These are phyloP conservation scores for Nycteola revayana DNA, from an alignment of 2,888 invertebrate species.

Conservation along the genomic window DNA sequence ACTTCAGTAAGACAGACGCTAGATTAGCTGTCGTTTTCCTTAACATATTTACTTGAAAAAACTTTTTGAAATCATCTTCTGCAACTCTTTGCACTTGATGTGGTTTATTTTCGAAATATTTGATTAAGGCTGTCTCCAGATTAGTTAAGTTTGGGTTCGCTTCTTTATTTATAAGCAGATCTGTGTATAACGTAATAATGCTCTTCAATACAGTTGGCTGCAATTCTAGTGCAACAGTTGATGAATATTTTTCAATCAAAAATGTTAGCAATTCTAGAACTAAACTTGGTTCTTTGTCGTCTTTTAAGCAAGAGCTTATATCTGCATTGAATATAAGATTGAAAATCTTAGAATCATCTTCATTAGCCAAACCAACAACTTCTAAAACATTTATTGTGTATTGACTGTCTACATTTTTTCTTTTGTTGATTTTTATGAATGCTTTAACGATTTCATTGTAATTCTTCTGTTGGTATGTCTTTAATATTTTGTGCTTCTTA, in stretches of 20 bases:
- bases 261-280: slow-evolving; percentile 73
- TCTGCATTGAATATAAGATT: slow-evolving; percentile 59
- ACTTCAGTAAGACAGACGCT: slow-evolving; percentile 80
- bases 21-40: slow-evolving; percentile 82
- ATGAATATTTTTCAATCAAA: slow-evolving; percentile 71
- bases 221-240: slow-evolving; percentile 47
- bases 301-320: slow-evolving; percentile 55
- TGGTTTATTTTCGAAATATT: slow-evolving; percentile 84
- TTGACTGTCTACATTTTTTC: slow-evolving; percentile 52
- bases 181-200: slow-evolving; percentile 64
- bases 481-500: slow-evolving; percentile 57
- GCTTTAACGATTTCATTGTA: slow-evolving; percentile 66
- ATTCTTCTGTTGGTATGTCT: slow-evolving; percentile 80
- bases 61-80: slow-evolving; percentile 75
- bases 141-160: slow-evolving; percentile 68
- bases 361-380: slow-evolving; percentile 56
- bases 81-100: slow-evolving; percentile 77
- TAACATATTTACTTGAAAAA: slow-evolving; percentile 74
- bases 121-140: slow-evolving; percentile 78
- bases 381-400: slow-evolving; percentile 67
- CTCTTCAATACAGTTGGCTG: slow-evolving; percentile 58
- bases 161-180: slow-evolving; percentile 63
- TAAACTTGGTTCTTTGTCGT: slow-evolving; percentile 75
- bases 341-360: slow-evolving; percentile 69
- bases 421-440: slow-evolving; percentile 70